A percentile compares a stretch with the other conserved stretches of the same genome.
Evolutionary conservation across 2,888 invertebrate genomes (phyloP).

Genomic region (Colostygia pectinataria): DNA sequence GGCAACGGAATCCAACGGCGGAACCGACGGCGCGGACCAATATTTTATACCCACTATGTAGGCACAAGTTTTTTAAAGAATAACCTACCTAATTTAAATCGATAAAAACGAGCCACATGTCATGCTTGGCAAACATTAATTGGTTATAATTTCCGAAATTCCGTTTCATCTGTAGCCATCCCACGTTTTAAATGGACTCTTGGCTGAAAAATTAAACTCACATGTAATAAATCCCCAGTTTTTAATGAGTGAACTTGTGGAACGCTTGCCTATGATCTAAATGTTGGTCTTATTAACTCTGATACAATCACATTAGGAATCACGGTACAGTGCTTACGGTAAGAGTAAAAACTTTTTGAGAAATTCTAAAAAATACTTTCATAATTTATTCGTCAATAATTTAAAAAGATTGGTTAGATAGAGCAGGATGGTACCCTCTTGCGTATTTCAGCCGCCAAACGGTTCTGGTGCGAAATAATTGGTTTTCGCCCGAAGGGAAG

Average conservation of each 20-base stretch:
- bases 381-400: slow-evolving; percentile 13
- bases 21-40: slow-evolving; percentile 28
- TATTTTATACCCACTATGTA: slow-evolving; percentile 31
- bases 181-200: slow-evolving; percentile 36
- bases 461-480: slow-evolving; percentile 25
- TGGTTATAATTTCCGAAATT: slow-evolving; percentile 33
- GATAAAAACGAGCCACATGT: slow-evolving; percentile 35
- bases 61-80: slow-evolving; percentile 29
- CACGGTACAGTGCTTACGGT: slow-evolving; percentile 20
- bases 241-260: slow-evolving; percentile 35
- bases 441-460: slow-evolving; percentile 14
- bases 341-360: slow-evolving; percentile 14
- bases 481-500: slow-evolving; percentile 25
- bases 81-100: slow-evolving; percentile 42
- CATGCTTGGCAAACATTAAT: slow-evolving; percentile 35
- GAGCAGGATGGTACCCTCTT: slow-evolving; percentile 10
- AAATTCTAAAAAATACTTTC: slow-evolving; percentile 5
- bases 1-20: slow-evolving; percentile 43
- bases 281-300: slow-evolving; percentile 25
- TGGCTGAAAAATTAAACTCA: slow-evolving; percentile 27
- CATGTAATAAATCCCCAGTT: slow-evolving; percentile 32
- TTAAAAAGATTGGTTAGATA: slow-evolving; percentile 16
- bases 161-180: slow-evolving; percentile 34
- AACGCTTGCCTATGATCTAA: slow-evolving; percentile 33
- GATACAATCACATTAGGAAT: slow-evolving; percentile 25